Base-by-base conservation (phyloP, 2,888 invertebrate genomes). In the Drosophila bunnanda region DNA sequence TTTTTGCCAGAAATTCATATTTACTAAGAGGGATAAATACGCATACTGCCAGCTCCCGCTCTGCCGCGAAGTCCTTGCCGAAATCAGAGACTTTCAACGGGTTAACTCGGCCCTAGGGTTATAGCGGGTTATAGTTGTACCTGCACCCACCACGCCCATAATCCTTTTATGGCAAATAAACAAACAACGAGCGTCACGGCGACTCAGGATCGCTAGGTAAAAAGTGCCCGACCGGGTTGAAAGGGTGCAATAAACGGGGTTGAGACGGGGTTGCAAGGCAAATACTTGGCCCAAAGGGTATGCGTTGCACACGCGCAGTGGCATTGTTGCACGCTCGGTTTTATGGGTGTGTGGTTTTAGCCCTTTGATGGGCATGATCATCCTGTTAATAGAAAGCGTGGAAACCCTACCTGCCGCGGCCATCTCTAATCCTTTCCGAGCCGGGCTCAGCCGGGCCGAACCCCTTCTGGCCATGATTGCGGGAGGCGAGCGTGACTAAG, bases 301-400 rank as follows among this genome's bases (percentile, higher is more conserved):
- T 41, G 41, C 32, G 70, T 58, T 65, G 75, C 70, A 75, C 75
- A 75, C 75, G 75, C 75, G 68, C 58, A 55, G 60, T 75, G 61
- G 69, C 75, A 62, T 75, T 75, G 75, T 83, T 83, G 85, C 76
- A 77, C 88, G 76, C 41, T 30, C 89, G 73, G 82, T 90, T 91
- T 91, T 89, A 90, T 91, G 90, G 91, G 91, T 89, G 91, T 91
- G 90, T 89, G 91, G 91, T 91, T 91, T 90, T 87, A 90, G 91
- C 90, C 91, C 89, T 90, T 91, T 91, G 89, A 91, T 91, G 90
- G 84, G 81, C 84, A 87, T 90, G 90, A 91, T 91, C 90, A 91
- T 91, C 90, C 90, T 85, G 82, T 88, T 89, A 91, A 90, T 89
- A 89, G 88, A 90, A 89, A 88, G 46, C 56, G 75, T 52, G 75